A percentile compares a stretch with the other conserved stretches of the same genome.
These are phyloP conservation scores for Centruroides sculpturatus DNA, from an alignment of 1,140 invertebrate genomes.

Conservation along the genomic window DNA sequence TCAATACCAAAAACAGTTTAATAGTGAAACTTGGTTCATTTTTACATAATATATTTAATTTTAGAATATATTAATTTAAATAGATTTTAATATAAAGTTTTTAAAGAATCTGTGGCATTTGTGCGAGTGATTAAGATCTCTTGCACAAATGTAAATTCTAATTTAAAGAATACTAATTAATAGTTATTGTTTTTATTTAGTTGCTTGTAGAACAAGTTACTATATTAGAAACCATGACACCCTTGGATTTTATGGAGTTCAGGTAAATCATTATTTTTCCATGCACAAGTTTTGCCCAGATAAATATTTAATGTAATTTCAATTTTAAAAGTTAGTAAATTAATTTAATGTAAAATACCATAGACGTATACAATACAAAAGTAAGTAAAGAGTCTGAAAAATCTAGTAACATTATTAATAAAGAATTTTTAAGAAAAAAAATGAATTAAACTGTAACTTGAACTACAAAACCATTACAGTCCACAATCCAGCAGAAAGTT, in stretches of 20 bases:
- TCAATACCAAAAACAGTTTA: background rate
- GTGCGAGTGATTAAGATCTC: background rate
- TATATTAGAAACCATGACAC: constrained; percentile 96
- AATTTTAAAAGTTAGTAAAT: no score
- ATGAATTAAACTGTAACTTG: no score
- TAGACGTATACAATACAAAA: background rate
- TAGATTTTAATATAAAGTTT: background rate
- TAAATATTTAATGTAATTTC: no score
- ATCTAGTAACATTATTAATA: no score
- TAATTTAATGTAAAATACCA: background rate
- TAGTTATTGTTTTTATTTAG: constrained; percentile 34
- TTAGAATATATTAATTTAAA: background rate
- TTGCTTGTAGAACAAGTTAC: constrained; percentile 90
- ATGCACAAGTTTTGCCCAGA: no score
- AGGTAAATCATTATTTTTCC: constrained; percentile 28
- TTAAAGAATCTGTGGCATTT: background rate
- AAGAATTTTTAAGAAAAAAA: no score
- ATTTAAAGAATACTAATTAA: background rate
- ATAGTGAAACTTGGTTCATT: background rate
- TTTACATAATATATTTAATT: background rate
- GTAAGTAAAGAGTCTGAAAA: no score
- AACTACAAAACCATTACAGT: no score
- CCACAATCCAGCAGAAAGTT: no score
- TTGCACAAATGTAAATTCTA: background rate
- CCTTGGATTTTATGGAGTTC: constrained; percentile 94